Percentiles rank a stretch among this genome's conserved stretches.
These are phyloP conservation scores for Hartigia nigra DNA, from an alignment of 2,888 invertebrate species.

Conservation along the genomic window DNA sequence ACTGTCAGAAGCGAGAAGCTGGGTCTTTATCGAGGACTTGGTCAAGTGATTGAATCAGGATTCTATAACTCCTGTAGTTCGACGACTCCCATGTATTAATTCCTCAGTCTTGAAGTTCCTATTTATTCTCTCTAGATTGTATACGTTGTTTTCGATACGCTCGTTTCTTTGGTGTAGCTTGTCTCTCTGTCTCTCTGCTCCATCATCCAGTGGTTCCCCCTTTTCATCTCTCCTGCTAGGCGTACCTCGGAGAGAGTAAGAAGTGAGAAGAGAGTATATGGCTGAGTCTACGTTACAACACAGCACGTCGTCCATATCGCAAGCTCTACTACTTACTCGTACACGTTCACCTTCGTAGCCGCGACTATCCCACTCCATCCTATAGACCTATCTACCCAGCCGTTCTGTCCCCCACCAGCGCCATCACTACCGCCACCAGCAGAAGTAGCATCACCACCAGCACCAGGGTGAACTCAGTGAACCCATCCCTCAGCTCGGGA, in stretches of 20 bases:
- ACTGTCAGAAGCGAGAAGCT: background rate
- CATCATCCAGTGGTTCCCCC: background rate
- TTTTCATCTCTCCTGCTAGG: background rate
- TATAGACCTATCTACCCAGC: background rate
- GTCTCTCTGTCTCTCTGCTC: background rate
- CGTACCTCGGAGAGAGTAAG: background rate
- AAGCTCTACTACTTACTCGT: background rate
- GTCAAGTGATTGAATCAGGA: background rate
- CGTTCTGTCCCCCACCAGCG: background rate
- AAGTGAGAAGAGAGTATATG: background rate
- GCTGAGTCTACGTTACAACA: background rate
- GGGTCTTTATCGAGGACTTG: background rate
- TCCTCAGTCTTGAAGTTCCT: background rate
- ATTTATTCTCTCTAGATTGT: background rate
- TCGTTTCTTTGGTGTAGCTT: background rate
- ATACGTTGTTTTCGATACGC: background rate
- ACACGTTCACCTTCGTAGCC: background rate
- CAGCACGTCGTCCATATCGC: background rate
- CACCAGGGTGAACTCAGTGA: background rate
- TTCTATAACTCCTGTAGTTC: background rate
- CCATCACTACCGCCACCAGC: background rate
- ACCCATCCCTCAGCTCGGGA: background rate
- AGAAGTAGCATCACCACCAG: background rate
- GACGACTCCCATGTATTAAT: background rate
- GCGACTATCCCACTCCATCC: background rate